Evolutionary conservation across 2,113 vertebrate genomes (phyloP), one percentile per base, ranked within the genome.

Genomic region (Dissostichus mawsoni): DNA sequence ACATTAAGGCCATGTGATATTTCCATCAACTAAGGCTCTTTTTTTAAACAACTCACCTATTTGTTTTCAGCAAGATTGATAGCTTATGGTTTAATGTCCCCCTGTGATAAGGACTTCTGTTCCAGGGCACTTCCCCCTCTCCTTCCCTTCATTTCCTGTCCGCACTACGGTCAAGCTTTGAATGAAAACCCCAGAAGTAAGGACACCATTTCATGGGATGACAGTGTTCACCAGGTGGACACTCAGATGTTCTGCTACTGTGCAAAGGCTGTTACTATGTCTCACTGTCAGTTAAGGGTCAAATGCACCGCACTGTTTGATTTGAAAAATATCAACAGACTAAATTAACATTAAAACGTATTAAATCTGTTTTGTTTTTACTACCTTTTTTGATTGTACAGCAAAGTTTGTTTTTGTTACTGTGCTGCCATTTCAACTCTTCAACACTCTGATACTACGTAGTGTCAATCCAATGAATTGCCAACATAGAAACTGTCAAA

Each of bases 201-300:
- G 23, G 23, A 25, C 0, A 53, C n/a, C 8, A 56, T 61, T 68
- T 70, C 11, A 62, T 29, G 16, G 41, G 48, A 51, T 52, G 23
- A 44, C 20, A 7, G 29, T 48, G 51, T 56, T 51, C 36, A 45
- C 47, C 16, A 13, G 41, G 57, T 23, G 64, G 44, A 76, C 20
- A 44, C 18, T 51, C 17, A 9, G 17, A 25, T 20, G 0, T 36
- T 64, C 10, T 73, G 20, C 23, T 57, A 9, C 74, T 73, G 47
- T 55, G 57, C n/a, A 75, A 62, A 69, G 16, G 55, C 57, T 18
- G 11, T 53, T 87, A 8, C 45, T 75, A 62, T 36, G 17, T 62
- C 16, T 69, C 9, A 29, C 11, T 41, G 29, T 58, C 13, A 12
- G 23, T 57, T 52, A 13, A 25, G 61, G 50, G 23, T 51, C 33